Base-by-base conservation (phyloP, 2,797 vertebrate species). In the Gallinago nigripennis region DNA sequence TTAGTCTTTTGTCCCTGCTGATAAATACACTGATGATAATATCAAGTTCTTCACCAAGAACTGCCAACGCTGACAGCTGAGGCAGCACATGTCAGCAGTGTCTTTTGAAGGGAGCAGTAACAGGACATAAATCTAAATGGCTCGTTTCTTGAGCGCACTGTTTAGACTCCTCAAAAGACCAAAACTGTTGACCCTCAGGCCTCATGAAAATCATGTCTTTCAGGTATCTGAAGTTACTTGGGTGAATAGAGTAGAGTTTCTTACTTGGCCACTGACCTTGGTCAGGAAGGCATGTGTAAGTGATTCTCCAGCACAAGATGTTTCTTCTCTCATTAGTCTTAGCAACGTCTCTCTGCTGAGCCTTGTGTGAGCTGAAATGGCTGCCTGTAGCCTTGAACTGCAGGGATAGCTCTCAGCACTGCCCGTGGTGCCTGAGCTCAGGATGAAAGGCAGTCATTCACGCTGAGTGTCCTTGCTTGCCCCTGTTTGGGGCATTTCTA, bases 1-100 rank as follows among this genome's bases (percentile, higher is more conserved):
- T 84, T 51, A 65, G 33, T 66, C 92, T 93, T 92, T 93, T 86
- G 86, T 85, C 89, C 92, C 75, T 39, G 79, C 53, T 80, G 88
- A 80, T 91, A 68, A 83, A 72, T 75, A 48, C 20, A 35, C 82
- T 45, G 57, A 70, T 78, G 85, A 57, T 81, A 57, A 64, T 57
- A 43, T 66, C 80, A 8, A 25, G 61, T 31, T 85, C 78, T 64
- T 12, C 64, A 41, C 61, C 51, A 18, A 7, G 93, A 46, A 3
- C 83, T 93, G 88, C 66, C 63, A 31, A 56, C 3, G 30, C 58
- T 72, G 60, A 51, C 75, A 76, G 69, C 58, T 63, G 6, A 71
- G 69, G 88, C 83, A 58, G 69, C 21, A 5, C 33, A 3, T 35
- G 58, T 28, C 73, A 89, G n/a, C 23, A 6, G 54, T 31, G 43